Base-by-base conservation (phyloP, 1,140 invertebrate species). In the Argopecten irradians region DNA sequence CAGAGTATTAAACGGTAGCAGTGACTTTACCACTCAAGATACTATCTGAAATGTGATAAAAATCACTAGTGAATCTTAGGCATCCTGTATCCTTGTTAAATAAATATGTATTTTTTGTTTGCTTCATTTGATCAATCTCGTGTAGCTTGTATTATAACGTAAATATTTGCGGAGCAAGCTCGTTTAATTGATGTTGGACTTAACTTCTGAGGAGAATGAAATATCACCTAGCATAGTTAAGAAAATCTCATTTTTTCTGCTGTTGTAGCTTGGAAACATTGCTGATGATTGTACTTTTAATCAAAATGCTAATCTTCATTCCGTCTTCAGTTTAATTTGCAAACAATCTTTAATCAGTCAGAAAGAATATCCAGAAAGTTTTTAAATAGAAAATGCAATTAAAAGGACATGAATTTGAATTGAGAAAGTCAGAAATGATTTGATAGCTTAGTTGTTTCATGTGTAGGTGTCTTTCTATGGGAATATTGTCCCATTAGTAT, bases 261-360 rank as follows among this genome's bases (percentile, higher is more conserved):
- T 5, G n/a, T 71, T 28, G 55, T 71, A 71, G n/a, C 55, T 71
- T n/a, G n/a, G 22, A 71, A 71, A 16, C 55, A 28, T 7, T 28
- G 16, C 28, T 71, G 55, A 71, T n/a, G n/a, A n/a, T 28, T 71
- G 28, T 71, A 28, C n/a, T 71, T n/a, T n/a, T n/a, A 71, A 71
- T 71, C 22, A 71, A 71, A 71, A 71, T 71, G 55, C 55, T 28
- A 71, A 71, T 71, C 55, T 71, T 71, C 28, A 71, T n/a, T 71
- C 55, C 55, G 5, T 3, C 55, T 7, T 5, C n/a, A 28, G 55
- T 71, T 71, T 71, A 28, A 71, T 71, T 71, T n/a, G 55, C 55
- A n/a, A 71, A 1, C 55, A 71, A 71, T 3, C 28, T 71, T 71
- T 71, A 28, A 28, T 28, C n/a, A 28, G 22, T 71, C n/a, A 28